Conservation (phyloP, 2,888 invertebrate species). For the Dione juno region DNA sequence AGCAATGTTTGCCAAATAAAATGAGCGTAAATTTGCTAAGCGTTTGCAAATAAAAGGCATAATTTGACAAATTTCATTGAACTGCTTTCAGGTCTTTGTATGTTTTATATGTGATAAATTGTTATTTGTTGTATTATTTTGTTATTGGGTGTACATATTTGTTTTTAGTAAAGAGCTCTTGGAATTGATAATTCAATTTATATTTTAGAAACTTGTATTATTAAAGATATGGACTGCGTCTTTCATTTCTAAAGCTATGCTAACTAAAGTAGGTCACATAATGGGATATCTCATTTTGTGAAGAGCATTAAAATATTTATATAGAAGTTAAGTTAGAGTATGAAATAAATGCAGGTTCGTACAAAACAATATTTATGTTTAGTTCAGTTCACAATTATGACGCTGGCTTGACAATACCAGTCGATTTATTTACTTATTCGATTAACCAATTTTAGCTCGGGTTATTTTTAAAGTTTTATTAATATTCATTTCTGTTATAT, state of each 20-base stretch:
- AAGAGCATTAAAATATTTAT: too few relatives aligned
- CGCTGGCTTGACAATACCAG: too few relatives aligned
- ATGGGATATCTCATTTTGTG: too few relatives aligned
- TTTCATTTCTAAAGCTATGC: not conserved
- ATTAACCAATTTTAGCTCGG: too few relatives aligned
- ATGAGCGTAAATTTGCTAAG: not conserved
- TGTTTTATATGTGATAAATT: slow-evolving; percentile 18
- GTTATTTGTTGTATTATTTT: slow-evolving; percentile 11
- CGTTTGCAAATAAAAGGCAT: not conserved
- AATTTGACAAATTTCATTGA: not conserved
- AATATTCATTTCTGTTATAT: too few relatives aligned
- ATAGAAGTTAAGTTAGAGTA: too few relatives aligned
- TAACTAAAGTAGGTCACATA: not conserved
- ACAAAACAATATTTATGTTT: too few relatives aligned
- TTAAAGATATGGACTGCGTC: slow-evolving; percentile 8
- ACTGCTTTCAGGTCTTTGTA: not conserved
- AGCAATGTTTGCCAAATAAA: not conserved
- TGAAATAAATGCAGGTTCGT: too few relatives aligned
- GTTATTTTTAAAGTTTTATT: too few relatives aligned
- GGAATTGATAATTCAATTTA: slow-evolving; percentile 7
- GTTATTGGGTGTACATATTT: slow-evolving; percentile 7
- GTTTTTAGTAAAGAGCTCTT: slow-evolving; percentile 5
- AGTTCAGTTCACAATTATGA: too few relatives aligned
- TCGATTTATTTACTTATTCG: too few relatives aligned
- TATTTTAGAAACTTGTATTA: slow-evolving; percentile 6